Evolutionary conservation across 1,140 invertebrate genomes (phyloP), one percentile per base, ranked within the genome.

Genomic region (Panagrolaimus sp.): DNA sequence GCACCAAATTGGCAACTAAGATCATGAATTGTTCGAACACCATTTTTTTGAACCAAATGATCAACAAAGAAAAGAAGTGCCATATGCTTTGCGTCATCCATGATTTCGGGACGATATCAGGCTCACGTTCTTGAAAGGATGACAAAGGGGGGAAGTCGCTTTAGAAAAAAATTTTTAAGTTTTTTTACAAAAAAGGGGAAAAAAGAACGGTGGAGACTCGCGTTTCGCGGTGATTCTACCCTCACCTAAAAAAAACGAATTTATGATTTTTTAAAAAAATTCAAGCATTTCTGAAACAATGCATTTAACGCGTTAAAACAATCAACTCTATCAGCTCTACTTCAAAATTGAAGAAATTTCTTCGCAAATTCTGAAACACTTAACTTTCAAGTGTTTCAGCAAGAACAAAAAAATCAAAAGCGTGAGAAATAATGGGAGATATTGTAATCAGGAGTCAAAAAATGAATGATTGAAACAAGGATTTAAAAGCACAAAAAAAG

Each of bases 21-120:
- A 86, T 96, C 93, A 84, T 96, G 93, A 72, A 96, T 86, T 53
- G 92, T 94, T 81, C 93, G 88, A 67, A 91, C 83, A 63, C 86
- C 91, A 83, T 92, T 91, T 86, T 93, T 94, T 83, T 95, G 92
- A 87, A 96, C 88, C 66, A 96, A 86, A 81, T 92, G 89, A 85
- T 96, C 93, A 78, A 96, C 89, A 85, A 96, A 96, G 85, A 96
- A 96, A 76, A 96, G 87, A 70, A 96, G 86, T 68, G 93, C 96
- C 88, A 92, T 89, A 83, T 96, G 95, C 81, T 78, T 81, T 23
- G 79, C 76, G 46, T 75, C 74, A 48, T 73, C 74, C 74, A 76
- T 74, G 66, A 63, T 48, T 65, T 20, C 20, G 20, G 51, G 51
- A 57, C 11, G 51, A 25, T 20, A 11, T 70, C 23, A 9, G 63